These are phyloP conservation scores for Vimba vimba DNA, from an alignment of 2,113 vertebrate genomes.

Conservation along the genomic window DNA sequence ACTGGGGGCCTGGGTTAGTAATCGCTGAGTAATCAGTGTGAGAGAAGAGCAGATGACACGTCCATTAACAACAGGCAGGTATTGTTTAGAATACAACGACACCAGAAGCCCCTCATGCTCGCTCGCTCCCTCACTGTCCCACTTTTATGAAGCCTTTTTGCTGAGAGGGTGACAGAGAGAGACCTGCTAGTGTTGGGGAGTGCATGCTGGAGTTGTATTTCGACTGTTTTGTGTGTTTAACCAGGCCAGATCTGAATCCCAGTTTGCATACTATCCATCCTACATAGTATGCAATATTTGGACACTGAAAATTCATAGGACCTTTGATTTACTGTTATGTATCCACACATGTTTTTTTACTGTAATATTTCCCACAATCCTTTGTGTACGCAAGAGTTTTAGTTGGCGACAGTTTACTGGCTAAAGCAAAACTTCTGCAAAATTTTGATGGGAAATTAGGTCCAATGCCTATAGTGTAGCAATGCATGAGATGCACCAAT, in stretches of 20 bases:
- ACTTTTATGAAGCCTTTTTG: slow-evolving; percentile 6
- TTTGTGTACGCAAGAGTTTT: not conserved
- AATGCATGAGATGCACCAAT: not conserved
- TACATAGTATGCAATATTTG: not conserved
- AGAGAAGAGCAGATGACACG: slow-evolving; percentile 74
- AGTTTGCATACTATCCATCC: not conserved
- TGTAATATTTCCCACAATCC: slow-evolving; percentile 1
- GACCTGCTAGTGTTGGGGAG: not conserved
- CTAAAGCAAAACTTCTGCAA: not conserved
- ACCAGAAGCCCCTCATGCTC: slow-evolving; percentile 18
- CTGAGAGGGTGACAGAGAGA: not conserved
- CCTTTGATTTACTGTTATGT: not conserved
- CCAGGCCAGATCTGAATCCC: not conserved
- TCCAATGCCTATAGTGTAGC: not conserved
- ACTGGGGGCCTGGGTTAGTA: slow-evolving; percentile 76
- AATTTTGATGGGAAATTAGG: not conserved
- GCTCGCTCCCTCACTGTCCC: slow-evolving; percentile 6
- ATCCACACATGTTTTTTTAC: not conserved
- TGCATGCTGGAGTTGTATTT: not conserved
- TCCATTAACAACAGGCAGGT: slow-evolving; percentile 75
- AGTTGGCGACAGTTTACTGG: not conserved
- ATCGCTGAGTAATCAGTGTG: slow-evolving; percentile 82
- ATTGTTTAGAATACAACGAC: slow-evolving; percentile 65
- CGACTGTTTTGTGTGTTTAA: slow-evolving; percentile 2
- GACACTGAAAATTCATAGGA: not conserved